Base-by-base conservation (phyloP, 64 coral and sea anemone genomes). In the Actinia tenebrosa region DNA sequence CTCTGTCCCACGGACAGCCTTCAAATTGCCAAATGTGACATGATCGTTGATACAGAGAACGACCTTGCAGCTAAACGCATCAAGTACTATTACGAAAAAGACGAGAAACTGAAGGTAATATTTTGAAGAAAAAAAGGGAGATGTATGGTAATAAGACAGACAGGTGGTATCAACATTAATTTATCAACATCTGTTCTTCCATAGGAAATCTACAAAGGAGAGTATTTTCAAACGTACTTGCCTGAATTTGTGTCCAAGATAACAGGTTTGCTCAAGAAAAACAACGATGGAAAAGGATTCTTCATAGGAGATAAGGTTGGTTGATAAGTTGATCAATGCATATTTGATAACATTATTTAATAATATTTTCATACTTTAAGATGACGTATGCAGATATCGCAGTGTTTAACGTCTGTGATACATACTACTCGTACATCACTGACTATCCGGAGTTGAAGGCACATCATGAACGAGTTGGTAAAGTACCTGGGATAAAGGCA, bases 61-160 rank as follows among this genome's bases (percentile, higher is more conserved):
- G 89, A 85, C 13, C 23, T 91, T 46, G 56, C 20, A 19, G 16
- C 9, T 43, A 60, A 71, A 9, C 30, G 52, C 3, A 60, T 80
- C 16, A 61, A 78, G 15, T 56, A 20, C 43, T 80, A 79, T 47
- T 77, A 37, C 22, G 89, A 91, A 47, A 62, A 91, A 86, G 84
- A 91, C 78, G 83, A 86, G 53, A 78, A 16, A 43, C 58, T 84
- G 59, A 91, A 91, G 89, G 89, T 91, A 60, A 53, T 16, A 83
- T 50, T 50, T 50, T 50, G 47, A 8, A 50, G 3, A 3, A 50
- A 50, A 50, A 50, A 8, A 50, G 47, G 7, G 22, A 2, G 7
- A 27, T 22, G 71, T 77, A 27, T 37, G 30, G 30, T 37, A 0
- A 37, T 37, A 0, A 37, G 30, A 37, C 30, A 37, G 30, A 37